Evolutionary conservation across 2,888 invertebrate genomes (phyloP).

Genomic region (Aromia moschata): DNA sequence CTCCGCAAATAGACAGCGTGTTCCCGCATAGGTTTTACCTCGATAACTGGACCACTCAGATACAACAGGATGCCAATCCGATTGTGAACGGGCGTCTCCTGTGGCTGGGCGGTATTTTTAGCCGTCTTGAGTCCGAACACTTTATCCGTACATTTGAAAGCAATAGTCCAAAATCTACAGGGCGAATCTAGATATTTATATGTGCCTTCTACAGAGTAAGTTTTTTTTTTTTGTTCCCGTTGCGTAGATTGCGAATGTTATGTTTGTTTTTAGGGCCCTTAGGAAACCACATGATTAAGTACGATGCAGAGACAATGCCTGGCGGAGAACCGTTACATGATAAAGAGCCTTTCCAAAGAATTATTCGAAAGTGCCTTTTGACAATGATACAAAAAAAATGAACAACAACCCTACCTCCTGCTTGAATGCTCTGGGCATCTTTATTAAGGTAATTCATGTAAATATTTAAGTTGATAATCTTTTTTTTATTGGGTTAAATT

Average conservation of each 20-base stretch:
- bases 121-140: constrained; percentile 33
- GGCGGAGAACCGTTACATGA: constrained; percentile 31
- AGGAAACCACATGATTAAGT: constrained; percentile 34
- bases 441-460: constrained; percentile 38
- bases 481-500: no score
- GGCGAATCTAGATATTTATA: constrained; percentile 28
- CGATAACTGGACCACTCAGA: constrained; percentile 39
- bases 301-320: constrained; percentile 28
- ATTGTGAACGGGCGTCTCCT: constrained; percentile 35
- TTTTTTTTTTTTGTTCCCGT: constrained; percentile 12
- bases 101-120: constrained; percentile 43
- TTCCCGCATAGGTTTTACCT: constrained; percentile 39
- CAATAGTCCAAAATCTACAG: constrained; percentile 33
- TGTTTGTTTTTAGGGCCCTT: constrained; percentile 39
- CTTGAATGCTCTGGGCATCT: constrained; percentile 41
- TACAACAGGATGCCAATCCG: constrained; percentile 14
- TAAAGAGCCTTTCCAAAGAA: constrained; percentile 29
- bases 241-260: not conserved
- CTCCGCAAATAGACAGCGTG: constrained; percentile 15
- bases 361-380: constrained; percentile 37
- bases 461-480: not conserved
- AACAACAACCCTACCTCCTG: constrained; percentile 29
- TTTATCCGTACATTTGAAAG: constrained; percentile 36
- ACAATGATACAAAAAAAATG: constrained; percentile 32
- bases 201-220: constrained; percentile 42